Evolutionary conservation across 2,888 invertebrate species (phyloP).

Genomic region (Steromphala cineraria): DNA sequence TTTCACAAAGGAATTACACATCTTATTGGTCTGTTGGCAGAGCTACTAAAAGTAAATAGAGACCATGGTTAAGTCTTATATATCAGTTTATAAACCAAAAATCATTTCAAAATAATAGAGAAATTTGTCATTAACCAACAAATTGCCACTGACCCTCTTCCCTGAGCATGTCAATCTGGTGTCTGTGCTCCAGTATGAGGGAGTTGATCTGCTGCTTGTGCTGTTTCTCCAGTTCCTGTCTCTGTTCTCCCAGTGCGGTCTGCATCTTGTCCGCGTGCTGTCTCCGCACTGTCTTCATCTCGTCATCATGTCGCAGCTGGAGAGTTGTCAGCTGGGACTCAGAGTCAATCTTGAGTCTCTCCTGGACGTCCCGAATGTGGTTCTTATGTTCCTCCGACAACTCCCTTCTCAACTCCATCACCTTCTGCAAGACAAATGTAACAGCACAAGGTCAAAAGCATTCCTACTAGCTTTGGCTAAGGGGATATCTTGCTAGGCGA

Average conservation of each 20-base stretch:
- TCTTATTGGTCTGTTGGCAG: too few species aligned
- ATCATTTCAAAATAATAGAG: too few species aligned
- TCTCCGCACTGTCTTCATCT: slow-evolving; percentile 50
- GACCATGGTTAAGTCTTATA: too few species aligned
- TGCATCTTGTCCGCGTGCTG: slow-evolving; percentile 51
- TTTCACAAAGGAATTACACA: too few species aligned
- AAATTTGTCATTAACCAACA: not conserved
- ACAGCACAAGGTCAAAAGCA: too few species aligned
- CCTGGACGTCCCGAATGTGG: slow-evolving; percentile 51
- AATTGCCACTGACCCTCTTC: slow-evolving; percentile 32
- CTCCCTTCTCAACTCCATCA: slow-evolving; percentile 56
- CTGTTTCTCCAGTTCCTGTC: slow-evolving; percentile 52
- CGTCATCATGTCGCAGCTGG: slow-evolving; percentile 56
- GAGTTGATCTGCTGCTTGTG: slow-evolving; percentile 58
- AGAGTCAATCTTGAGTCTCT: slow-evolving; percentile 44
- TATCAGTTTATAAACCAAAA: not conserved
- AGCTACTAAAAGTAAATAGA: too few species aligned
- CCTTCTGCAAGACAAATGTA: slow-evolving; percentile 45
- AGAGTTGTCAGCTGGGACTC: slow-evolving; percentile 56
- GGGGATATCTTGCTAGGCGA: too few species aligned
- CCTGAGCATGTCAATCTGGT: slow-evolving; percentile 54
- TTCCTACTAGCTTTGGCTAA: too few species aligned
- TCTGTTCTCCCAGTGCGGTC: slow-evolving; percentile 50
- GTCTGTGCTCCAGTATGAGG: slow-evolving; percentile 53
- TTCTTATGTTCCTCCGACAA: slow-evolving; percentile 54